phyloP scores from a whole-genome alignment of 2,113 vertebrate genomes.

The Vombatus ursinus region DNA sequence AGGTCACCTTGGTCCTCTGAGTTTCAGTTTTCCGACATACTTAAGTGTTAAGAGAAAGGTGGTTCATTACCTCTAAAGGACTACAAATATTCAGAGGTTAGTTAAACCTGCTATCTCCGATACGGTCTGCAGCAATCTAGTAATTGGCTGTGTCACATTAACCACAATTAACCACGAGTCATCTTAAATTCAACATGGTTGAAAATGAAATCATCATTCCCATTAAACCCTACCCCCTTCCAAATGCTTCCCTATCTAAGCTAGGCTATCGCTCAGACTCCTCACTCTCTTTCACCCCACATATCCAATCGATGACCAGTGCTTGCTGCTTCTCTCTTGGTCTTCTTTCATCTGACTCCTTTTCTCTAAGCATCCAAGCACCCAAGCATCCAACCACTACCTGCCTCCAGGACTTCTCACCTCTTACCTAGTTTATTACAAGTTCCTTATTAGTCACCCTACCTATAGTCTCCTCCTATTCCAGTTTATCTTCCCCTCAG shows the following conservation, averaged over 20 bases:
- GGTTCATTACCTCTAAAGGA: too few species aligned
- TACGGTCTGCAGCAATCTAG: neutral
- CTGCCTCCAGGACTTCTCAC: neutral
- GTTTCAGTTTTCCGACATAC: too few species aligned
- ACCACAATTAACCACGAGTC: neutral
- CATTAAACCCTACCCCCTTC: neutral
- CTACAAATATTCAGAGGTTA: neutral
- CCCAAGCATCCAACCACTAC: neutral
- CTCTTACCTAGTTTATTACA: neutral
- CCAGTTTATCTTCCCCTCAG: neutral
- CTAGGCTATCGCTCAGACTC: neutral
- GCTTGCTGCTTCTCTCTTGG: neutral
- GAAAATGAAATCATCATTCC: neutral
- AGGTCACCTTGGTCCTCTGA: too few species aligned
- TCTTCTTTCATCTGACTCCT: neutral
- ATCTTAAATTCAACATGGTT: neutral
- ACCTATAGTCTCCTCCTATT: neutral
- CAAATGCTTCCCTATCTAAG: neutral
- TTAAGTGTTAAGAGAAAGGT: neutral
- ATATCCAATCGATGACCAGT: neutral
- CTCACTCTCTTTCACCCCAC: neutral
- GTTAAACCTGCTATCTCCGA: neutral
- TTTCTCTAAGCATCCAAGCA: neutral
- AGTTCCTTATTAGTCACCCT: neutral
- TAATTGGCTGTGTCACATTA: neutral